phyloP scores from a whole-genome alignment of 2,113 vertebrate species.

The Neofelis nebulosa region DNA sequence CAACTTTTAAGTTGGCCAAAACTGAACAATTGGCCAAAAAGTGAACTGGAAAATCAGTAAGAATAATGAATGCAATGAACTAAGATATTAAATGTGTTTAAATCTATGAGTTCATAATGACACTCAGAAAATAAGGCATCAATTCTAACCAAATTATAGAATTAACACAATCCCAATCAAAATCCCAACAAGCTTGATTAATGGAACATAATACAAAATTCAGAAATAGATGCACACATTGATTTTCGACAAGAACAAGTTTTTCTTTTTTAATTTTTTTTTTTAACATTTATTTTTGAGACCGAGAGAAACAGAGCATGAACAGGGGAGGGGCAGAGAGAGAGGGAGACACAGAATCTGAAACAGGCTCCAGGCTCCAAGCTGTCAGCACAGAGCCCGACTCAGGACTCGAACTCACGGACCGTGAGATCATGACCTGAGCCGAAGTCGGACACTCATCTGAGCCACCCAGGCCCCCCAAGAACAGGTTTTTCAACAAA shows the following conservation, averaged over 20 bases:
- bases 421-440: too few species aligned
- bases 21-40: background rate
- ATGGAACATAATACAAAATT: background rate
- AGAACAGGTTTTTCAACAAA: background rate
- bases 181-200: background rate
- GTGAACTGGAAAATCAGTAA: background rate
- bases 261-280: background rate
- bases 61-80: background rate
- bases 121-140: background rate
- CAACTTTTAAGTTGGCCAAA: slow-evolving; percentile 6
- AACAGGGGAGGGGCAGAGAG: too few species aligned
- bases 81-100: slow-evolving; percentile 41
- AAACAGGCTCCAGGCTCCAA: too few species aligned
- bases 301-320: too few species aligned
- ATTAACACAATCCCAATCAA: background rate
- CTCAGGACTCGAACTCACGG: too few species aligned
- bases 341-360: too few species aligned
- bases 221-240: background rate
- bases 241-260: background rate
- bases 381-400: too few species aligned
- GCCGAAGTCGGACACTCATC: too few species aligned
- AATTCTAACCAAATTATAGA: background rate
- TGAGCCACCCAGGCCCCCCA: too few species aligned
- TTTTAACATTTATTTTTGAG: too few species aligned
- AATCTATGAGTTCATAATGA: background rate